phyloP scores from a whole-genome alignment of 2,113 vertebrate genomes.

The Oryzias javanicus region DNA sequence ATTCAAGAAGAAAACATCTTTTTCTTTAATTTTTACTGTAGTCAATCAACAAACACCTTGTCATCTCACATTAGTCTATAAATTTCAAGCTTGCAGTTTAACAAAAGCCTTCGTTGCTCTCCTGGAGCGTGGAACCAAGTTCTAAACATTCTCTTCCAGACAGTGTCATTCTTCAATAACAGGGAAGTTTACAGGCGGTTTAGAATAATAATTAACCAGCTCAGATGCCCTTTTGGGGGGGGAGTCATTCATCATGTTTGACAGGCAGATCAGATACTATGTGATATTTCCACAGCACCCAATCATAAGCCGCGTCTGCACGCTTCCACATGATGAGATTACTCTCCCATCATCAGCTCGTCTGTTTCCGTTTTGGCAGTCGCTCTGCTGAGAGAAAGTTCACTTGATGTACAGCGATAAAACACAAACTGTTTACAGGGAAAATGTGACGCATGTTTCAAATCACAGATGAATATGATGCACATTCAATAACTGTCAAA shows the following conservation, averaged over 20 bases:
- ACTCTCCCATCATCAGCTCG: slow-evolving; percentile 22
- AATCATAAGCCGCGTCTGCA: slow-evolving; percentile 55
- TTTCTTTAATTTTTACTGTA: too few relatives aligned
- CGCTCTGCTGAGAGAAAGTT: slow-evolving; percentile 37
- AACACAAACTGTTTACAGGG: background rate
- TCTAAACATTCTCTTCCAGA: background rate
- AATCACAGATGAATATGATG: background rate
- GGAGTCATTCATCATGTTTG: slow-evolving; percentile 47
- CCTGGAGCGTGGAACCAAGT: background rate
- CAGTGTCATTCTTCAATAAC: slow-evolving; percentile 1
- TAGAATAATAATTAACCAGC: slow-evolving; percentile 12
- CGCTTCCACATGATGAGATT: slow-evolving; percentile 50
- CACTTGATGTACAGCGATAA: slow-evolving; percentile 8
- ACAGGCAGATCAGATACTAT: slow-evolving; percentile 48
- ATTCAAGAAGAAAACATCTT: too few relatives aligned
- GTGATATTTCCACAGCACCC: slow-evolving; percentile 44
- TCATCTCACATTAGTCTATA: too few relatives aligned
- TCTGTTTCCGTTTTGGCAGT: slow-evolving; percentile 18
- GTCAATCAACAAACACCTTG: too few relatives aligned
- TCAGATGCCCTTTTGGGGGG: slow-evolving; percentile 20
- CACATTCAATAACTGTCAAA: too few relatives aligned
- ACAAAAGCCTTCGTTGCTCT: too few relatives aligned
- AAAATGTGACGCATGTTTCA: background rate
- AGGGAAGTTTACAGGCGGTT: slow-evolving; percentile 19
- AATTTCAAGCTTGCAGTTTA: too few relatives aligned